Evolutionary conservation across 2,888 invertebrate species (phyloP).

Genomic region (Caenorhabditis sp.): DNA sequence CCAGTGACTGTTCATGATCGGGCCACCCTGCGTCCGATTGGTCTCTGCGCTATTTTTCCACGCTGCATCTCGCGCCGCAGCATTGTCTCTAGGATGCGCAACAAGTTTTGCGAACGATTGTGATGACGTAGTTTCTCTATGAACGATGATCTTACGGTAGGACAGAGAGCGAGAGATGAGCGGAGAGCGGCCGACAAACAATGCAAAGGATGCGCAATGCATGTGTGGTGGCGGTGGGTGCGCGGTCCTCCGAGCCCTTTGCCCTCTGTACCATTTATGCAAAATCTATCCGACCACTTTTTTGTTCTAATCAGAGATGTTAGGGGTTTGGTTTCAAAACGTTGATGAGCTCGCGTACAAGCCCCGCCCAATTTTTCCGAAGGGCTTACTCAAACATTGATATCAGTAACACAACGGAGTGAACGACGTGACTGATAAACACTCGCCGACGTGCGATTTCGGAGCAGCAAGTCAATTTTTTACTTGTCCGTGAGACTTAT

Average conservation of each 20-base stretch:
- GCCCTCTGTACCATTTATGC: no score
- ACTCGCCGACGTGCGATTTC: constrained; percentile 45
- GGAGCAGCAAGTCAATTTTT: constrained; percentile 20
- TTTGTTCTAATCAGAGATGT: background rate
- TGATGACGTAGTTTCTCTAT: constrained; percentile 67
- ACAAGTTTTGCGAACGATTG: constrained; percentile 67
- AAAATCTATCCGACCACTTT: constrained; percentile 32
- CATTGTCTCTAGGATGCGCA: constrained; percentile 49
- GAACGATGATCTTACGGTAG: constrained; percentile 68
- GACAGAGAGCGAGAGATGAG: constrained; percentile 51
- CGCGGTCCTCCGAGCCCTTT: no score
- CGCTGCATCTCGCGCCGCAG: constrained; percentile 55
- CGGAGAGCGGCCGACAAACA: constrained; percentile 47
- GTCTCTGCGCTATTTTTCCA: constrained; percentile 59
- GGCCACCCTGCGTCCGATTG: constrained; percentile 50
- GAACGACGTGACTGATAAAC: constrained; percentile 58
- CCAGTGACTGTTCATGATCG: constrained; percentile 20
- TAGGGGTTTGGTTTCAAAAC: no score
- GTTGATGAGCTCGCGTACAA: background rate
- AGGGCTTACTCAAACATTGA: constrained; percentile 19
- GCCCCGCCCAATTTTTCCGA: background rate
- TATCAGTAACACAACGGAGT: constrained; percentile 30
- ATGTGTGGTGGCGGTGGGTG: constrained; percentile 31
- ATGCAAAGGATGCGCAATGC: constrained; percentile 48
- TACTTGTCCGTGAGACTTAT: background rate